A percentile compares a stretch with the other conserved stretches of the same genome.
Evolutionary conservation across 2,888 invertebrate species (phyloP).

Genomic region (Onchidella celtica): DNA sequence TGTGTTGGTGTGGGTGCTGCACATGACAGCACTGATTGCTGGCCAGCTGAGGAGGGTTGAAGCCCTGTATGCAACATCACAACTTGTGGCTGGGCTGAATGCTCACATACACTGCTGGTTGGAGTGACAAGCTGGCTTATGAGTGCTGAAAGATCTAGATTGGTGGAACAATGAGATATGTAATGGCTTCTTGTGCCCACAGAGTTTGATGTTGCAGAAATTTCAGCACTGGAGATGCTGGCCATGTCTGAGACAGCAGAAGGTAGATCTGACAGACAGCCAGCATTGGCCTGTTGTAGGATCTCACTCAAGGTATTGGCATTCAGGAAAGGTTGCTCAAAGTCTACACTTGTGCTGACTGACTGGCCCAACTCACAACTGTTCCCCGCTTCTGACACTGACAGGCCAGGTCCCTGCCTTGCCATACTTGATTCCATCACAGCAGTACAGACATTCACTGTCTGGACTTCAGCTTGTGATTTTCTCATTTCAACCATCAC

Average conservation of each 20-base stretch:
- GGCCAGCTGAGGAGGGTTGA: not conserved
- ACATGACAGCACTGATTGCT: not conserved
- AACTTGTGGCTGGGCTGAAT: not conserved
- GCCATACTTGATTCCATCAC: no score
- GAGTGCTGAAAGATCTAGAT: not conserved
- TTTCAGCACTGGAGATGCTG: not conserved
- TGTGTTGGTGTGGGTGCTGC: not conserved
- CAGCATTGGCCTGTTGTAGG: conserved; percentile 35
- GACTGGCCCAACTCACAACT: not conserved
- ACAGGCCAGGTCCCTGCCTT: no score
- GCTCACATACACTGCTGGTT: not conserved
- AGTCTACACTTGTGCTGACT: not conserved
- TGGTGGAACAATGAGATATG: not conserved
- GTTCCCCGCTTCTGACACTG: no score
- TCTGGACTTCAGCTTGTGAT: no score
- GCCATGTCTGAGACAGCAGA: not conserved
- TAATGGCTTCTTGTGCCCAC: not conserved
- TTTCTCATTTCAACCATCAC: no score
- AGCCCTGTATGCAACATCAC: not conserved
- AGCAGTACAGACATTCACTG: no score
- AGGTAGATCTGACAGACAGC: not conserved
- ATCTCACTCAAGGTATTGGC: conserved; percentile 42
- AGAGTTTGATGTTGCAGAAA: not conserved
- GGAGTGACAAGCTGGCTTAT: not conserved
- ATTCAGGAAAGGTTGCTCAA: conserved; percentile 42